Evolutionary conservation across 2,113 vertebrate species (phyloP), one percentile per base, ranked within the genome.

Genomic region (Triplophysa tibetana): DNA sequence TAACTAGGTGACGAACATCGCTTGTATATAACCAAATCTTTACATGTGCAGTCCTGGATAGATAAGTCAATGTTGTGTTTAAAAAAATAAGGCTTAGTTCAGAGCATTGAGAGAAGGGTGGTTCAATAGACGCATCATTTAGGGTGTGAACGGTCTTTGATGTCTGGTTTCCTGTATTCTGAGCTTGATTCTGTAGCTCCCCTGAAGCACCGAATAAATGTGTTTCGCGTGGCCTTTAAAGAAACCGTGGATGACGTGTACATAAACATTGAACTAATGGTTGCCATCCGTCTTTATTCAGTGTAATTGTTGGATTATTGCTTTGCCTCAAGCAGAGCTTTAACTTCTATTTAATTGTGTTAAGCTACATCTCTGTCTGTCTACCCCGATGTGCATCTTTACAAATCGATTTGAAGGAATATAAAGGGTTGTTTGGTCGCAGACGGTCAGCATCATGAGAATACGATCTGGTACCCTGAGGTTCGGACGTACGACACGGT

Each of bases 291-390:
- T 50, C 33, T 54, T 77, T 45, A 41, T 66, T 24, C 10, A 21
- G 3, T 48, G 62, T 60, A 43, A 50, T 69, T 73, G 65, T 16
- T 29, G 52, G 19, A 5, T 63, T 50, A 69, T 68, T 81, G 48
- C 65, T 12, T 48, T 58, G 66, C 73, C 66, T 70, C 19, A 5
- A 21, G 74, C 66, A 4, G 72, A 26, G 52, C 13, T 77, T 76
- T 69, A 64, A 69, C 41, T 3, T 14, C 64, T 17, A 19, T 19
- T 77, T 74, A 56, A 81, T 77, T 70, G 58, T 68, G 7, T 58
- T 17, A 62, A 26, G 6, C 33, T 38, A 38, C 33, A 5, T 38
- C 33, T 0, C 3, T 45, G 52, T 58, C 16, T 52, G 16, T 52
- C 50, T 16, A 19, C 23, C 2, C n/a, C 21, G 56, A 74, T 13